A percentile compares a stretch with the other conserved stretches of the same genome.
Evolutionary conservation across 2,888 invertebrate genomes (phyloP).

Genomic region (Pammene aurita): DNA sequence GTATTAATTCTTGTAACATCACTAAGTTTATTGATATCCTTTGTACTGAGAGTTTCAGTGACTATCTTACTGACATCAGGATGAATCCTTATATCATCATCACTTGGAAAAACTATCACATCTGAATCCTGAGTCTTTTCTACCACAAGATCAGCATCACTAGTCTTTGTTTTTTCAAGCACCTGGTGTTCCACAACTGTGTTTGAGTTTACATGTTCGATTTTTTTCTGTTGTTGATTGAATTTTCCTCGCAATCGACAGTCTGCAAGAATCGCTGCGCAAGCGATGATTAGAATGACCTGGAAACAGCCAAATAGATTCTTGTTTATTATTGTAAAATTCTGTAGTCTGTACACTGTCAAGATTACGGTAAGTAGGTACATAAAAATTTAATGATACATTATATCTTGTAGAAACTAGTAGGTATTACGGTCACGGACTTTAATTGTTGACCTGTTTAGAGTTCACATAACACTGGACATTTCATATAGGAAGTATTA

Average conservation of each 20-base stretch:
- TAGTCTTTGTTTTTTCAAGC: not conserved
- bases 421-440: too few relatives aligned
- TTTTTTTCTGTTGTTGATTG: not conserved
- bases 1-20: not conserved
- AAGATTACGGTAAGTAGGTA: too few relatives aligned
- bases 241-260: slow-evolving; percentile 4
- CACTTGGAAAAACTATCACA: slow-evolving; percentile 21
- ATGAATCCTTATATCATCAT: not conserved
- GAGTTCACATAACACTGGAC: too few relatives aligned
- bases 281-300: slow-evolving; percentile 25
- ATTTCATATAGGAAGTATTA: too few relatives aligned
- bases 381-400: too few relatives aligned
- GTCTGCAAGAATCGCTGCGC: slow-evolving; percentile 6
- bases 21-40: not conserved
- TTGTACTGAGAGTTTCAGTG: not conserved
- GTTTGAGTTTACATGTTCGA: not conserved
- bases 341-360: too few relatives aligned
- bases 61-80: not conserved
- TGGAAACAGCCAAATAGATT: slow-evolving; percentile 14
- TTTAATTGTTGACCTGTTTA: too few relatives aligned
- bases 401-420: too few relatives aligned
- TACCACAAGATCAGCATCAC: not conserved
- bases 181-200: not conserved
- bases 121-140: not conserved
- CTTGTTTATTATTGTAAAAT: too few relatives aligned